Evolutionary conservation across 2,113 vertebrate species (phyloP).

Genomic region (Burhinus oedicnemus): DNA sequence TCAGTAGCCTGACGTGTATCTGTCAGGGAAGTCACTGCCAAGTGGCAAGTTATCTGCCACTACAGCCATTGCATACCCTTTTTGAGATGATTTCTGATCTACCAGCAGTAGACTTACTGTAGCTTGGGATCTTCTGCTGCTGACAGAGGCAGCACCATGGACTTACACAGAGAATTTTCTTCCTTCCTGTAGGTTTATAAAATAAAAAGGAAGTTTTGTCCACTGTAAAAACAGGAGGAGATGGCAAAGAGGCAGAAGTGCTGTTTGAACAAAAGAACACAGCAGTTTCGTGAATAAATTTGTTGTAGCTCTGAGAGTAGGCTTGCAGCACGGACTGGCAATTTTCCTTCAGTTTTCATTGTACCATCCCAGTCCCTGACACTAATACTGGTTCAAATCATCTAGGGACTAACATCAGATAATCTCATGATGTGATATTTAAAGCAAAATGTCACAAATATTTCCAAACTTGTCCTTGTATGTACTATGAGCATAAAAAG

Average conservation of each 20-base stretch:
- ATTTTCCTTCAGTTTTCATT: neutral
- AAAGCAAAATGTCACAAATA: neutral
- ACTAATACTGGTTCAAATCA: neutral
- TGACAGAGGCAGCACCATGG: neutral
- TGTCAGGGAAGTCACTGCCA: neutral
- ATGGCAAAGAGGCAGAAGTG: neutral
- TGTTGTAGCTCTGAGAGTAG: neutral
- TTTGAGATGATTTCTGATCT: neutral
- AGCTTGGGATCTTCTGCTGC: neutral
- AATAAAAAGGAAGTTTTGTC: neutral
- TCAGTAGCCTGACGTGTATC: neutral
- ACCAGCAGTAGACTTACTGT: neutral
- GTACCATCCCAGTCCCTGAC: neutral
- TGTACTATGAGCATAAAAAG: neutral
- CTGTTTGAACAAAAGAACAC: neutral
- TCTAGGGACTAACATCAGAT: neutral
- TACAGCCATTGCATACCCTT: neutral
- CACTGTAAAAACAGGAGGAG: neutral
- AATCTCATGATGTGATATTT: neutral
- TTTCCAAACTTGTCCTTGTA: neutral
- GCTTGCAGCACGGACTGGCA: neutral
- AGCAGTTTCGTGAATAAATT: neutral
- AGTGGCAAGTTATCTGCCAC: neutral
- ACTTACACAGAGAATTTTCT: neutral
- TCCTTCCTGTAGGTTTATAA: neutral